Evolutionary conservation across 2,888 invertebrate genomes (phyloP).

Genomic region (Epirrita christyi): DNA sequence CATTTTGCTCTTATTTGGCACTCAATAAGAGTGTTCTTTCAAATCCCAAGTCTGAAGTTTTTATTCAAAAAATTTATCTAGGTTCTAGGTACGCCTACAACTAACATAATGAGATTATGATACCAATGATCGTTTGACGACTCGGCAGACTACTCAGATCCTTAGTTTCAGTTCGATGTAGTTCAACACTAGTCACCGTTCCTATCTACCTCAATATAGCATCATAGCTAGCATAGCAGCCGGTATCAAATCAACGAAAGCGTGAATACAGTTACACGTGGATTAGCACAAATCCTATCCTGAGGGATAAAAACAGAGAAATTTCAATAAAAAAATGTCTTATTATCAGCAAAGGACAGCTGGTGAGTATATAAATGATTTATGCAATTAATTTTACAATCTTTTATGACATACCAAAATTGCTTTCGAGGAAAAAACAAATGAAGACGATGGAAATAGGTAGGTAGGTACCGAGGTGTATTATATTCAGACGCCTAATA

Average conservation of each 20-base stretch:
- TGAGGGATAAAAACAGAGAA: constrained; percentile 30
- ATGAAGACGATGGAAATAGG: too few relatives aligned
- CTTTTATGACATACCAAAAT: not conserved
- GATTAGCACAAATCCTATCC: constrained; percentile 21
- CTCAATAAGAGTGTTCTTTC: too few relatives aligned
- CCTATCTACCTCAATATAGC: not conserved
- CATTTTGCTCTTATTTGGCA: too few relatives aligned
- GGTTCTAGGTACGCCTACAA: too few relatives aligned
- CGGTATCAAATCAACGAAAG: constrained; percentile 26
- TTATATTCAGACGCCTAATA: not conserved
- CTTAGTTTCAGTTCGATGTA: too few relatives aligned
- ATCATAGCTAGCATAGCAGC: constrained; percentile 45
- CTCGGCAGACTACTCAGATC: too few relatives aligned
- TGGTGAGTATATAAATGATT: constrained; percentile 57
- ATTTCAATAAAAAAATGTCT: constrained; percentile 57
- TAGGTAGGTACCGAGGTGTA: not conserved
- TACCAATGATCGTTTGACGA: too few relatives aligned
- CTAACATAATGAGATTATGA: too few relatives aligned
- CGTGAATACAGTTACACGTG: constrained; percentile 25
- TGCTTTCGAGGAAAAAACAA: too few relatives aligned
- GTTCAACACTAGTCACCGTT: constrained; percentile 10
- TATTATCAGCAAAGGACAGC: constrained; percentile 61
- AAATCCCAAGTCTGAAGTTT: too few relatives aligned
- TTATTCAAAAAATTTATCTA: too few relatives aligned
- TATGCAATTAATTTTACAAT: not conserved